phyloP scores from a whole-genome alignment of 2,888 invertebrate species.

The Papilio protenor region DNA sequence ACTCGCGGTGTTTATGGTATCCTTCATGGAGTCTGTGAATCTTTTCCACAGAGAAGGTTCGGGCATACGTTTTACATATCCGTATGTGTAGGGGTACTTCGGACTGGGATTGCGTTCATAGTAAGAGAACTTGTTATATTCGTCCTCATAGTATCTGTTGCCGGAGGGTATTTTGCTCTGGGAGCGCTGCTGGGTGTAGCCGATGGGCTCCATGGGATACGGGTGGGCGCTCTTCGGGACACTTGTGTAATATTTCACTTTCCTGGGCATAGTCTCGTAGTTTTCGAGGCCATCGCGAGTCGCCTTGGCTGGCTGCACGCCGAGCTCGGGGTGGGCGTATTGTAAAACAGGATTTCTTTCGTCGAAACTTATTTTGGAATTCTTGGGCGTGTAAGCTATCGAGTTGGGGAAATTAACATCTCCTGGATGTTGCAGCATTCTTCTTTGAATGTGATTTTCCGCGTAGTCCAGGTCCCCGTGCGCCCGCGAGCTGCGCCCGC shows the following conservation, averaged over 20 bases:
- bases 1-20: constrained; percentile 88
- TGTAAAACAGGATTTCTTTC: constrained; percentile 90
- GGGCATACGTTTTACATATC: constrained; percentile 83
- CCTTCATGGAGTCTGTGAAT: constrained; percentile 89
- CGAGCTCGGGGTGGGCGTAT: constrained; percentile 91
- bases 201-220: constrained; percentile 82
- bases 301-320: constrained; percentile 89
- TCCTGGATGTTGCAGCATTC: constrained; percentile 89
- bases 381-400: constrained; percentile 85
- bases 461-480: constrained; percentile 78
- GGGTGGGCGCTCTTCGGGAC: constrained; percentile 84
- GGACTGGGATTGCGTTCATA: constrained; percentile 80
- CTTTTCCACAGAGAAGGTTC: constrained; percentile 89
- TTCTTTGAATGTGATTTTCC: constrained; percentile 86
- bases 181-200: constrained; percentile 73
- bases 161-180: constrained; percentile 73
- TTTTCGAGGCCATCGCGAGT: constrained; percentile 72
- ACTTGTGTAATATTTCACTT: constrained; percentile 80
- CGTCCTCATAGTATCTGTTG: constrained; percentile 79
- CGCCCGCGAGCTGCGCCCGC: constrained; percentile 79
- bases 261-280: constrained; percentile 67
- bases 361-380: constrained; percentile 86
- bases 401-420: constrained; percentile 87
- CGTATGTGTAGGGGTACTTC: constrained; percentile 86
- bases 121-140: constrained; percentile 82